phyloP scores from a whole-genome alignment of 2,113 vertebrate species.

The Megaceryle torquata region DNA sequence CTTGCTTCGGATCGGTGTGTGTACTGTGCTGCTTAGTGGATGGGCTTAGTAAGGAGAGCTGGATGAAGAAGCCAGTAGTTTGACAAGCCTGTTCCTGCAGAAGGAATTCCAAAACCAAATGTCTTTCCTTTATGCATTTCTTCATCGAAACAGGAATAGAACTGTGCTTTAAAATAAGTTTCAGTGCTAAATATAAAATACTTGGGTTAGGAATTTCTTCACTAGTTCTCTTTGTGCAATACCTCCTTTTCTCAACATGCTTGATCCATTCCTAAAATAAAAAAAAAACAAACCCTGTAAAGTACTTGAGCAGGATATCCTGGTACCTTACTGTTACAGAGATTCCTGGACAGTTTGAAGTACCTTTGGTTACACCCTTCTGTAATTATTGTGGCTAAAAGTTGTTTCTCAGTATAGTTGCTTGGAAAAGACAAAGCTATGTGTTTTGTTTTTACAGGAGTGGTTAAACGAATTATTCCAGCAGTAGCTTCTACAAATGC shows the following conservation, averaged over 20 bases:
- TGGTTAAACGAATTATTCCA: conserved; percentile 95
- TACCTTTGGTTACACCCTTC: background rate
- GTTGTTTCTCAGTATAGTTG: background rate
- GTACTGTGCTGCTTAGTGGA: background rate
- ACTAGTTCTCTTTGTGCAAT: background rate
- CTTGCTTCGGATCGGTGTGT: accelerated
- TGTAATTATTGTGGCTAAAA: background rate
- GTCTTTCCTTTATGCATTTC: background rate
- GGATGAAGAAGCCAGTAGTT: background rate
- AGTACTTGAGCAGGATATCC: background rate
- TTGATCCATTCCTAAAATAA: background rate
- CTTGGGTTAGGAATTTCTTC: background rate
- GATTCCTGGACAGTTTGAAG: background rate
- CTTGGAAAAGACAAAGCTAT: background rate
- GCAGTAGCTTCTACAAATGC: conserved; percentile 98
- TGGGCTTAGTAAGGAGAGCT: background rate
- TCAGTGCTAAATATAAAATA: background rate
- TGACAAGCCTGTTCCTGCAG: background rate
- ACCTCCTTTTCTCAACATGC: background rate
- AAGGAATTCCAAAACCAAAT: background rate
- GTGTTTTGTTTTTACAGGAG: conserved; percentile 76
- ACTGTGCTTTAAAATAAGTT: background rate
- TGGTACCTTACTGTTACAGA: background rate
- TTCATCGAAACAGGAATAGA: background rate
- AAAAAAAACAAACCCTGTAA: background rate